These are phyloP conservation scores for Podarcis lilfordi DNA, from an alignment of 2,797 vertebrate species.

Conservation along the genomic window DNA sequence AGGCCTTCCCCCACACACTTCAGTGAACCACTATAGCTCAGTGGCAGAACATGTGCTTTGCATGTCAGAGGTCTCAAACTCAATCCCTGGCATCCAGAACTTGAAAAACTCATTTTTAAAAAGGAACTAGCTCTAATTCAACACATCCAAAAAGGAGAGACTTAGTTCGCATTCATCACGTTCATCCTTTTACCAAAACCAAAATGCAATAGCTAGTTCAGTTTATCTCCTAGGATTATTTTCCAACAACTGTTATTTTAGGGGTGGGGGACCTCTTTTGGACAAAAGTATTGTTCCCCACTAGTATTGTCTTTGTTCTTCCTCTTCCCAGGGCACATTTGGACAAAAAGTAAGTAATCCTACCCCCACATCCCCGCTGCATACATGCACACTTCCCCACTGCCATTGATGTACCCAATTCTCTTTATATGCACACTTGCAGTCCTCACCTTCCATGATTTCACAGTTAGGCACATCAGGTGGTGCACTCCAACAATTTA, in stretches of 20 bases:
- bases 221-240: too few species aligned
- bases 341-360: slow-evolving; percentile 83
- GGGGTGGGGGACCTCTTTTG: too few species aligned
- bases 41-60: neutral
- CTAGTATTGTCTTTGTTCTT: neutral
- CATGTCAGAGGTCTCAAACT: neutral
- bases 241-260: too few species aligned
- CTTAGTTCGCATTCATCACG: too few species aligned
- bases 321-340: slow-evolving; percentile 79
- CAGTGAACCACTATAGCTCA: neutral
- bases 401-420: fast-evolving
- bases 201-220: too few species aligned
- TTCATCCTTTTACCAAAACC: too few species aligned
- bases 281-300: too few species aligned
- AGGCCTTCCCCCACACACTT: neutral
- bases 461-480: neutral
- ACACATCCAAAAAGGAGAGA: too few species aligned
- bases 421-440: fast-evolving
- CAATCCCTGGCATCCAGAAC: neutral
- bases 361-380: too few species aligned
- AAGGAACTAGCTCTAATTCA: too few species aligned
- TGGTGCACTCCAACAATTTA: neutral
- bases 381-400: too few species aligned
- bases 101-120: neutral
- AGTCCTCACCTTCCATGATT: neutral